Evolutionary conservation across 1,140 invertebrate species (phyloP).

Genomic region (Drosophila nigrodunni): DNA sequence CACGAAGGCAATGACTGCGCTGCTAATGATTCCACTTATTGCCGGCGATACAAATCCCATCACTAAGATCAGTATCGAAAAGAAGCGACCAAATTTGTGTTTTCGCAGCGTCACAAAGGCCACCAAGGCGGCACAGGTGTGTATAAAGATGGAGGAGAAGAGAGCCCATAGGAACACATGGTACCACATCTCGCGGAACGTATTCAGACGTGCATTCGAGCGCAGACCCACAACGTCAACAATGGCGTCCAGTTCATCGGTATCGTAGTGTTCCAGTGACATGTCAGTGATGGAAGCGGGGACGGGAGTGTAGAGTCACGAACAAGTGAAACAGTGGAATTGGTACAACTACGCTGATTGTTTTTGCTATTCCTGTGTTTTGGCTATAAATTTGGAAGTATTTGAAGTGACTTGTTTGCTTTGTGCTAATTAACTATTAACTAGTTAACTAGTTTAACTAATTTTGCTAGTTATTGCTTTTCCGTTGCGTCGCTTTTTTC

Average conservation of each 20-base stretch:
- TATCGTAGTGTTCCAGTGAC: conserved; percentile 85
- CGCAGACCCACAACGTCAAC: conserved; percentile 87
- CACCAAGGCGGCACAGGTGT: conserved; percentile 94
- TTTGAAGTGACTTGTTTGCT: conserved; percentile 7
- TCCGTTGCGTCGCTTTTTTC: conserved; percentile 39
- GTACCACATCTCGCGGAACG: conserved; percentile 97
- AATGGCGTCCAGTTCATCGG: conserved; percentile 88
- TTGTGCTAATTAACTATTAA: neutral
- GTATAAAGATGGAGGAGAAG: conserved; percentile 96
- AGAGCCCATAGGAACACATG: conserved; percentile 95
- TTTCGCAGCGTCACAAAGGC: conserved; percentile 95
- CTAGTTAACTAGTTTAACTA: conserved; percentile 16
- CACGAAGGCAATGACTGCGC: conserved; percentile 96
- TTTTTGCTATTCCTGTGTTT: conserved; percentile 12
- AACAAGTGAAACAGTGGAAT: too few species aligned
- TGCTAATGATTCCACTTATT: conserved; percentile 94
- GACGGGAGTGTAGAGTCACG: neutral
- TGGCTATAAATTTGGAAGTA: conserved; percentile 34
- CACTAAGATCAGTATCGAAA: conserved; percentile 93
- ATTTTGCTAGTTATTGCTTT: conserved; percentile 67
- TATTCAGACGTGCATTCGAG: conserved; percentile 86
- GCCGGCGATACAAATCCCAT: conserved; percentile 95
- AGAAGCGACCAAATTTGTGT: conserved; percentile 97
- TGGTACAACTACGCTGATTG: neutral
- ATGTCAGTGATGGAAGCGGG: conserved; percentile 65